Evolutionary conservation across 2,113 vertebrate species (phyloP).

Genomic region (Sporophila hypoxantha): DNA sequence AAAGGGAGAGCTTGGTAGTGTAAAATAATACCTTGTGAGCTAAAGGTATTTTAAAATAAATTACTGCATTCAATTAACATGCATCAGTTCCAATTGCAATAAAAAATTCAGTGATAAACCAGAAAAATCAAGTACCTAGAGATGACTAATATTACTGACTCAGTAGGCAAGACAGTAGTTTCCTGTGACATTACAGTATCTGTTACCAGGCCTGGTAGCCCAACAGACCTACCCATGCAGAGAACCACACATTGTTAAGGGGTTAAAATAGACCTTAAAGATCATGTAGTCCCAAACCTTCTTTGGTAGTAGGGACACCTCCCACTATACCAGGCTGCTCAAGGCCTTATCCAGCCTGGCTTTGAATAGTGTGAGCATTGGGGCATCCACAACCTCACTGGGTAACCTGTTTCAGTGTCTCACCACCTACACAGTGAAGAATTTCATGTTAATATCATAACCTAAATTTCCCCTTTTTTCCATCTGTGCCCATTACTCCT

Average conservation of each 20-base stretch:
- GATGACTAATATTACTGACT: background rate
- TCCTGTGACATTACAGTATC: background rate
- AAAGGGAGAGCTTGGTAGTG: background rate
- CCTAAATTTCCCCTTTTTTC: background rate
- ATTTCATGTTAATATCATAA: background rate
- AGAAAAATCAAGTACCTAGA: background rate
- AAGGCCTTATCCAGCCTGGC: background rate
- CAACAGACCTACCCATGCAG: background rate
- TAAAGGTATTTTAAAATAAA: background rate
- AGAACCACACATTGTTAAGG: background rate
- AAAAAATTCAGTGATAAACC: background rate
- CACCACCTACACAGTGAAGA: background rate
- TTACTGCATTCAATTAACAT: background rate
- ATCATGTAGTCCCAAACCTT: background rate
- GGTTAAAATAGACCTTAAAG: background rate
- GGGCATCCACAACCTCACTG: background rate
- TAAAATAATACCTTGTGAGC: background rate
- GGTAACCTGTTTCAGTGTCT: background rate
- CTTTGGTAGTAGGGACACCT: rapidly evolving
- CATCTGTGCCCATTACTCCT: background rate
- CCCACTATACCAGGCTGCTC: background rate
- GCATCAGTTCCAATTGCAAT: background rate
- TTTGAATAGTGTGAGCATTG: background rate
- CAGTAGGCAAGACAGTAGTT: background rate
- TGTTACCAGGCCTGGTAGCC: background rate